Percentiles rank a stretch among this genome's conserved stretches.
Conservation (phyloP, 2,113 vertebrate species). For the Anguilla japonica region DNA sequence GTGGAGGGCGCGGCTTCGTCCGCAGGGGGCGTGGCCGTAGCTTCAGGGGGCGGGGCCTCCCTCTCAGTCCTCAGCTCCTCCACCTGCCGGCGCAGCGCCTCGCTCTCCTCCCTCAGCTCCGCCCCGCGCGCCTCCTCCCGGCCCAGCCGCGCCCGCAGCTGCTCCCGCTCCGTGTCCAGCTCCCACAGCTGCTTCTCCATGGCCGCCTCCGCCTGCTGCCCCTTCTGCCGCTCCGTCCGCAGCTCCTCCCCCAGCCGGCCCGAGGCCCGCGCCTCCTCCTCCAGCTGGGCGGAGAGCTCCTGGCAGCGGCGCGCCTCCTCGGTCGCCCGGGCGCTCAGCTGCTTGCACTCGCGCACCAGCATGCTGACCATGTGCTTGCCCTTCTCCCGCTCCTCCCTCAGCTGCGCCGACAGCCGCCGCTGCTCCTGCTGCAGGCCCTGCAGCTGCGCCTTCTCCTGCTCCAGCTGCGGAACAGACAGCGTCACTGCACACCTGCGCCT, state of each 20-base stretch:
- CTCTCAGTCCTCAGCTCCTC: constrained; percentile 85
- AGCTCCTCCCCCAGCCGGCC: constrained; percentile 82
- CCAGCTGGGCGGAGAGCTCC: constrained; percentile 80
- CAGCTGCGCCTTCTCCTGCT: constrained; percentile 92
- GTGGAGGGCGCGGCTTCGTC: constrained; percentile 59
- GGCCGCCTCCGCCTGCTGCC: constrained; percentile 84
- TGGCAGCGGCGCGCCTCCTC: constrained; percentile 91
- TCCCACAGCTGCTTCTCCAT: constrained; percentile 96
- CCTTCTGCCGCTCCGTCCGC: constrained; percentile 74
- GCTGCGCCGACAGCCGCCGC: constrained; percentile 81
- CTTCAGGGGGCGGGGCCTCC: constrained; percentile 66
- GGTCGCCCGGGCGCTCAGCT: constrained; percentile 84
- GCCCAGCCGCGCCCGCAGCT: constrained; percentile 87
- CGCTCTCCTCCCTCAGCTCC: constrained; percentile 82
- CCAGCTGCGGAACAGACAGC: constrained; percentile 75
- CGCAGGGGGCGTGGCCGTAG: constrained; percentile 54
- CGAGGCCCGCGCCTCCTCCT: constrained; percentile 81
- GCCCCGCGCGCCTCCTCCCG: constrained; percentile 81
- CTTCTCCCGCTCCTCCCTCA: constrained; percentile 93
- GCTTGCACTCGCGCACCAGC: constrained; percentile 94
- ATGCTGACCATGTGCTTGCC: constrained; percentile 95
- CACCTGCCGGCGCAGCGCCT: constrained; percentile 84
- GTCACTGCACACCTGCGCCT: neutral
- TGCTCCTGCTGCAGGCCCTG: constrained; percentile 90
- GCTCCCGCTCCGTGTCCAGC: constrained; percentile 91